phyloP scores from a whole-genome alignment of 2,113 vertebrate genomes.

The Erinaceus europaeus region DNA sequence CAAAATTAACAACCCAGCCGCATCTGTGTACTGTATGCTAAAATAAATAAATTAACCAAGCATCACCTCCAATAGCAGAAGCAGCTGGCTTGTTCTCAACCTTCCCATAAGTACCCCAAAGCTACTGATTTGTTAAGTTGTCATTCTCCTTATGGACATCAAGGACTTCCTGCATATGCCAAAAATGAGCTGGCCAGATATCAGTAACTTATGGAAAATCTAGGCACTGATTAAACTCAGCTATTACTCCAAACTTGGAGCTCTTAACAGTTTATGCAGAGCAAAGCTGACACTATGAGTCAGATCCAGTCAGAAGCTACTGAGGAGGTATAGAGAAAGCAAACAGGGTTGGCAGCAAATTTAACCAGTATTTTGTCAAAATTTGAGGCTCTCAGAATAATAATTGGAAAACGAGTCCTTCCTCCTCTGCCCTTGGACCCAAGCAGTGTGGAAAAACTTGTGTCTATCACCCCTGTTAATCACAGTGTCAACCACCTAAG shows the following conservation, averaged over 20 bases:
- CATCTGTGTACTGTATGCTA: conserved; percentile 61
- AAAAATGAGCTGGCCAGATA: conserved; percentile 68
- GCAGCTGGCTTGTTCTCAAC: conserved; percentile 74
- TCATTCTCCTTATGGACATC: conserved; percentile 73
- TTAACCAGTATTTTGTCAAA: background rate
- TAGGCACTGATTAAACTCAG: background rate
- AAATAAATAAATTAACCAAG: conserved; percentile 79
- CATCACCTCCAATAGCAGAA: conserved; percentile 73
- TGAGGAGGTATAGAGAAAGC: background rate
- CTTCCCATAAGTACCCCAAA: conserved; percentile 77
- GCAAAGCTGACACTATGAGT: background rate
- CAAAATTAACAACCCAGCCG: conserved; percentile 68
- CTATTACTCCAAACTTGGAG: background rate
- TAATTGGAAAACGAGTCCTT: background rate
- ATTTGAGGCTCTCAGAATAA: background rate
- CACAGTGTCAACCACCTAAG: background rate
- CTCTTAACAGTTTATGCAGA: background rate
- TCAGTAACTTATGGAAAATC: conserved; percentile 51
- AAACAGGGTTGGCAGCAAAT: background rate
- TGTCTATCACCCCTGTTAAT: background rate
- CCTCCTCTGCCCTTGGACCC: background rate
- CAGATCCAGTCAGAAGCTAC: background rate
- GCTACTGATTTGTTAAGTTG: conserved; percentile 79
- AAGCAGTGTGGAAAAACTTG: background rate
- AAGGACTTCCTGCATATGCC: conserved; percentile 68